phyloP scores from a whole-genome alignment of 2,888 invertebrate species.

The Polyommatus iphigenia region DNA sequence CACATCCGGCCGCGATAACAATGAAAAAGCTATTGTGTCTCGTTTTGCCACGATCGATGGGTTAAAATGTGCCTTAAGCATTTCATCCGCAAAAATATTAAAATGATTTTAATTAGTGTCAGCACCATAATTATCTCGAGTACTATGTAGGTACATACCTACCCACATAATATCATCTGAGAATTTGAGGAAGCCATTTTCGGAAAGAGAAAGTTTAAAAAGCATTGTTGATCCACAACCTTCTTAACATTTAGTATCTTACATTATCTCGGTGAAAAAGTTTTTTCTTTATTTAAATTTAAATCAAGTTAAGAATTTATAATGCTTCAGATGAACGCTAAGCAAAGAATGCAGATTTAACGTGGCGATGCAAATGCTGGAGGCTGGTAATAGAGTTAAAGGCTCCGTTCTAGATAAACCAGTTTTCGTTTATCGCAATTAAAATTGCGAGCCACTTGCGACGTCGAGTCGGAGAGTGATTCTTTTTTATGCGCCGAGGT shows the following conservation, averaged over 20 bases:
- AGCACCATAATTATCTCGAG: neutral
- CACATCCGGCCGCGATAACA: no score
- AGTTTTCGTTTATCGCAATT: slow-evolving; percentile 31
- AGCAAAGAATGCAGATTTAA: slow-evolving; percentile 4
- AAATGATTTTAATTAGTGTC: neutral
- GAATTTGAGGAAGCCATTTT: neutral
- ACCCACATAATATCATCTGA: slow-evolving; percentile 1
- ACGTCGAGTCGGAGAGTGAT: neutral
- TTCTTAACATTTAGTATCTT: neutral
- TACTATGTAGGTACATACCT: neutral
- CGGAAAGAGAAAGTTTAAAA: slow-evolving; percentile 26
- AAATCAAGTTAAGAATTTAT: neutral
- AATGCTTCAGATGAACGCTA: slow-evolving; percentile 10
- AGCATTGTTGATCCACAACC: slow-evolving; percentile 18
- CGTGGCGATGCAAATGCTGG: slow-evolving; percentile 12
- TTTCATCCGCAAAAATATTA: neutral
- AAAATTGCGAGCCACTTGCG: slow-evolving; percentile 26
- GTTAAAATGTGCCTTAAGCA: no score
- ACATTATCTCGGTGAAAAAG: neutral
- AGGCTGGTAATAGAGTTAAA: slow-evolving; percentile 21
- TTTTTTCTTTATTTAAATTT: neutral
- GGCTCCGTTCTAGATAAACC: slow-evolving; percentile 31
- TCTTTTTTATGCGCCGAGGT: slow-evolving; percentile 19
- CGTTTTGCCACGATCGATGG: no score
- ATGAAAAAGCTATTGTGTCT: no score